Percentiles rank a stretch among this genome's conserved stretches.
Conservation (phyloP, 2,113 vertebrate species). For the Colossoma macropomum region DNA sequence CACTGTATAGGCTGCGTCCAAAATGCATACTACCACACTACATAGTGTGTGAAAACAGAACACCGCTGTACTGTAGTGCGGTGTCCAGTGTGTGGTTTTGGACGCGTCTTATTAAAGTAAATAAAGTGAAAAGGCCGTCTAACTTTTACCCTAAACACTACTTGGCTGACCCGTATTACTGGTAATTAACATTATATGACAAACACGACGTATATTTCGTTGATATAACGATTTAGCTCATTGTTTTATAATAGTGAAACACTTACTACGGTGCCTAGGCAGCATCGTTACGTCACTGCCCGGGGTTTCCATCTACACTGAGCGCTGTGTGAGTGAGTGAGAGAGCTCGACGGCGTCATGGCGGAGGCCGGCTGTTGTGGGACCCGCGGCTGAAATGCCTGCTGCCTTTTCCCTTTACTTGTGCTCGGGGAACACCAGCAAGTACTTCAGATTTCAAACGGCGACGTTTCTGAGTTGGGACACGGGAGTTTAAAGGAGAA, state of each 20-base stretch:
- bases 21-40: no score
- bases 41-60: no score
- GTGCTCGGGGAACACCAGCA: slow-evolving; percentile 43
- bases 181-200: no score
- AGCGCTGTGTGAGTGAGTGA: slow-evolving; percentile 64
- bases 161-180: no score
- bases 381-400: slow-evolving; percentile 74
- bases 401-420: slow-evolving; percentile 58
- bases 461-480: slow-evolving; percentile 43
- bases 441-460: slow-evolving; percentile 30
- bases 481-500: slow-evolving; percentile 28
- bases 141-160: no score
- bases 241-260: background rate
- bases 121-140: no score
- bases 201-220: no score
- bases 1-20: no score
- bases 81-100: no score
- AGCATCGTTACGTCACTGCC: slow-evolving; percentile 76
- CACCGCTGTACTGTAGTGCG: no score
- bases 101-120: no score
- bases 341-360: slow-evolving; percentile 76
- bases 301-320: slow-evolving; percentile 79
- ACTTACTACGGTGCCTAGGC: slow-evolving; percentile 30
- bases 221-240: no score
- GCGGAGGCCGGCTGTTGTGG: slow-evolving; percentile 79